phyloP scores from a whole-genome alignment of 2,113 vertebrate species.

The Spilogale gracilis region DNA sequence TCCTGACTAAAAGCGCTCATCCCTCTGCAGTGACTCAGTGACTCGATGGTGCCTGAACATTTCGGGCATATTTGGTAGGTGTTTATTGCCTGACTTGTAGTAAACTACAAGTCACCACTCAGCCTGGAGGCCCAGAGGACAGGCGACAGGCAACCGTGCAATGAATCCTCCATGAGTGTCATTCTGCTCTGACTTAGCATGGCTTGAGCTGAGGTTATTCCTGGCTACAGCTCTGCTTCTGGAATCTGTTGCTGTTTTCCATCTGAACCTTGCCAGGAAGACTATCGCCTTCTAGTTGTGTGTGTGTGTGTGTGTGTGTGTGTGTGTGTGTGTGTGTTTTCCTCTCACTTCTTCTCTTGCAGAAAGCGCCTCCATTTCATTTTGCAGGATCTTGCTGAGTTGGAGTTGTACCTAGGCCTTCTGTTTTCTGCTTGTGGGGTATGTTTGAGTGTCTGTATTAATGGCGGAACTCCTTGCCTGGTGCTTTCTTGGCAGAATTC shows the following conservation, averaged over 20 bases:
- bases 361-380: conserved; percentile 44
- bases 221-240: conserved; percentile 61
- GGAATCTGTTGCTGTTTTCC: conserved; percentile 76
- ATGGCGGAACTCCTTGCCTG: neutral
- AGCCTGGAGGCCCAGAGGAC: neutral
- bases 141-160: neutral
- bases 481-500: conserved; percentile 14
- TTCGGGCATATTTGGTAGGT: neutral
- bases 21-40: neutral
- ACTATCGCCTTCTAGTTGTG: conserved; percentile 12
- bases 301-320: neutral
- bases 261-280: conserved; percentile 77
- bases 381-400: conserved; percentile 49
- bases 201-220: conserved; percentile 65
- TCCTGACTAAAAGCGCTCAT: neutral
- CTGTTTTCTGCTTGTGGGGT: neutral
- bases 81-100: neutral
- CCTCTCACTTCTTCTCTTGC: neutral
- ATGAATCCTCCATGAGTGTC: neutral
- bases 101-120: neutral
- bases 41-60: neutral
- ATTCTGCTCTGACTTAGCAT: conserved; percentile 43
- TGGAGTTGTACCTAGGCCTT: neutral
- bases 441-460: neutral
- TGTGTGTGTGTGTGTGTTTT: neutral